These are phyloP conservation scores for Etia nguti DNA, from an alignment of 2,113 vertebrate species.

Conservation along the genomic window DNA sequence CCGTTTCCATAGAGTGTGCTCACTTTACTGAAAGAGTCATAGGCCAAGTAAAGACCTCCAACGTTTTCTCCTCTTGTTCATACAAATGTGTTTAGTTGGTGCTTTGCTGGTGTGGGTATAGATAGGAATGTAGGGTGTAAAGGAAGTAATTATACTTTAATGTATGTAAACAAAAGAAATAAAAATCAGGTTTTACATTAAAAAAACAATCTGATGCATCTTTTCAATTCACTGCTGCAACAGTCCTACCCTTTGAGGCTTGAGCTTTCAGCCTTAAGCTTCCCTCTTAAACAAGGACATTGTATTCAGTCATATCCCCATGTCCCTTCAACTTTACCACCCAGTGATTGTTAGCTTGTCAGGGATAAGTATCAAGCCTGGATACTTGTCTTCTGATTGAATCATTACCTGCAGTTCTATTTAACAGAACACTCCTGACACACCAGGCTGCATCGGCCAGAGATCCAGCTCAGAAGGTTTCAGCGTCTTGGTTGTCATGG, in stretches of 20 bases:
- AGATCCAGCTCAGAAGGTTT: not conserved
- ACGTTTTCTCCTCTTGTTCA: not conserved
- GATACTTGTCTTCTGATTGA: not conserved
- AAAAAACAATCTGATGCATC: not conserved
- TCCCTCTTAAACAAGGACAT: not conserved
- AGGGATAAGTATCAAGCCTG: not conserved
- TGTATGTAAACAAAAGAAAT: not conserved
- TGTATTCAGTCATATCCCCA: not conserved
- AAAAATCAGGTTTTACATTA: not conserved
- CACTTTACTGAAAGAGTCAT: not conserved
- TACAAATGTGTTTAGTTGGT: not conserved
- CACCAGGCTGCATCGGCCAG: not conserved
- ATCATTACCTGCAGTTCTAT: not conserved
- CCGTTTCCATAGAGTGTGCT: constrained; percentile 36
- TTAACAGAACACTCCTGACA: not conserved
- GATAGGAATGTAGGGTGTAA: not conserved
- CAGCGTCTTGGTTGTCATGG: constrained; percentile 15
- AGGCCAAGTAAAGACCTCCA: not conserved
- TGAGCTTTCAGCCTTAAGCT: not conserved
- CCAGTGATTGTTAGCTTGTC: not conserved
- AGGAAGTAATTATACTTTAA: not conserved
- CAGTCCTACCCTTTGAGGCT: not conserved
- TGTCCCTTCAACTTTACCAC: not conserved
- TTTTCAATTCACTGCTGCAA: not conserved
- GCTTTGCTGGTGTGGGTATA: not conserved